These are phyloP conservation scores for Aphis craccivora DNA, from an alignment of 1,140 invertebrate species.

Conservation along the genomic window DNA sequence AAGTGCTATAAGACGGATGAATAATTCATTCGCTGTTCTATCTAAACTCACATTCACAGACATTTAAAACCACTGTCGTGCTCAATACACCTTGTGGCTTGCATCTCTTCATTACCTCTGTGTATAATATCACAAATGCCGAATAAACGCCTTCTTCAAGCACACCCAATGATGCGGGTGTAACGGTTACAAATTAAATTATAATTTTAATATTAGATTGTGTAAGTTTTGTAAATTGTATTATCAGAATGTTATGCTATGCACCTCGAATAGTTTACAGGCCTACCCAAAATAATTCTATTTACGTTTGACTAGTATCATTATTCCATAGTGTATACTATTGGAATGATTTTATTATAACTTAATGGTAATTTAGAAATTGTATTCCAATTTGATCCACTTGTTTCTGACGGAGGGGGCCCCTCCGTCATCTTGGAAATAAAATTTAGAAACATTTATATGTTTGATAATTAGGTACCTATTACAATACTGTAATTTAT, in stretches of 20 bases:
- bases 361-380: too few relatives aligned
- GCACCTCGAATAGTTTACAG: background rate
- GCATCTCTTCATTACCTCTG: too few relatives aligned
- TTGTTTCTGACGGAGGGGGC: too few relatives aligned
- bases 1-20: background rate
- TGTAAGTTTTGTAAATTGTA: background rate
- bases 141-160: background rate
- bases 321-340: background rate
- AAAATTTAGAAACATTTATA: background rate
- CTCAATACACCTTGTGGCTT: background rate
- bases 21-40: slow-evolving; percentile 28
- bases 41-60: background rate
- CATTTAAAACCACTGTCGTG: background rate
- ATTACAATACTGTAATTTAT: background rate
- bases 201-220: background rate
- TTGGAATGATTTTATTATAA: background rate
- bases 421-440: background rate
- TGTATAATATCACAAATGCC: background rate
- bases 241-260: background rate
- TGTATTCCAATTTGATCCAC: too few relatives aligned
- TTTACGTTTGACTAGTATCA: background rate
- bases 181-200: background rate
- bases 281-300: background rate
- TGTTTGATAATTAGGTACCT: background rate
- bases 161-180: background rate